Conservation (phyloP, 2,797 vertebrate genomes). For the Rhinichthys osculus region DNA sequence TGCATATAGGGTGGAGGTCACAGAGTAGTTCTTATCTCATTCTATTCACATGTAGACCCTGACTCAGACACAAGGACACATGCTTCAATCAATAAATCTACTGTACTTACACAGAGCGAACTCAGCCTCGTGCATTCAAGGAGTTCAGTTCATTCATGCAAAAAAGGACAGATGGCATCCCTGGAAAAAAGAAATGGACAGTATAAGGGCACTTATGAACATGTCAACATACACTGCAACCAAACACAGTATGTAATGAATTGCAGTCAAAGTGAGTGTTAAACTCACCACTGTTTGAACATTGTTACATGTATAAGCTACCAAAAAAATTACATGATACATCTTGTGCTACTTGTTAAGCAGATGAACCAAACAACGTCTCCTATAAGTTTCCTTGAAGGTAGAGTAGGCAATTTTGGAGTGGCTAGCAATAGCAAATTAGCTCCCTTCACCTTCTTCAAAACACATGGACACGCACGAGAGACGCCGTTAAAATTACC, state of each 20-base stretch:
- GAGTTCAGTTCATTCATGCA: background rate
- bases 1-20: constrained; percentile 41
- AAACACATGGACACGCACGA: too few species aligned
- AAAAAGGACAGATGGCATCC: background rate
- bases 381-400: background rate
- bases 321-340: background rate
- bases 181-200: background rate
- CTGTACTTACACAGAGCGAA: background rate
- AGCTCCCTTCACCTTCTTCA: too few species aligned
- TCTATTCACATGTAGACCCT: constrained; percentile 45
- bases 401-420: background rate
- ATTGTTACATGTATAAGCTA: background rate
- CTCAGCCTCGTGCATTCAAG: background rate
- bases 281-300: background rate
- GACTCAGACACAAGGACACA: constrained; percentile 47
- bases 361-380: background rate
- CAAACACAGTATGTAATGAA: background rate
- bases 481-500: too few species aligned
- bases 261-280: background rate
- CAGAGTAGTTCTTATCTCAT: constrained; percentile 28
- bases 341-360: background rate
- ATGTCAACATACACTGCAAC: background rate
- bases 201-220: background rate
- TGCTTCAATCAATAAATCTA: constrained; percentile 39
- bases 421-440: too few species aligned